Conservation (phyloP, 2,113 vertebrate genomes). For the Colossoma macropomum region DNA sequence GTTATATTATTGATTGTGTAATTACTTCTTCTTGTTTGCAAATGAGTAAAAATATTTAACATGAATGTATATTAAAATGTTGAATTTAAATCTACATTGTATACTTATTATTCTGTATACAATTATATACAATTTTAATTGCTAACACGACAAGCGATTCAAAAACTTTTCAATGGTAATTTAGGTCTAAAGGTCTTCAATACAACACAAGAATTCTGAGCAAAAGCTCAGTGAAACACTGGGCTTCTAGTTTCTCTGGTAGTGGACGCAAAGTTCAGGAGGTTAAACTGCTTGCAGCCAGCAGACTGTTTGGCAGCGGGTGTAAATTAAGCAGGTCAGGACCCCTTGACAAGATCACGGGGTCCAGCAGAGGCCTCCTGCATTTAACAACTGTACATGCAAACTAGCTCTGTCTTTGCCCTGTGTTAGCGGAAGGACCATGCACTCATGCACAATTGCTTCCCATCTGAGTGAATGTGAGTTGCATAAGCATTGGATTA, state of each 20-base stretch:
- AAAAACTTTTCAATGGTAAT: too few relatives aligned
- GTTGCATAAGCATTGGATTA: neutral
- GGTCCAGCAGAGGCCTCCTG: slow-evolving; percentile 25
- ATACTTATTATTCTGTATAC: too few relatives aligned
- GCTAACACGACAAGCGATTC: too few relatives aligned
- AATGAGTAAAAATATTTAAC: too few relatives aligned
- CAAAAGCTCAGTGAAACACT: neutral
- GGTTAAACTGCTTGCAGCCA: slow-evolving; percentile 46
- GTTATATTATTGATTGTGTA: too few relatives aligned
- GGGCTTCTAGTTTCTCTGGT: neutral
- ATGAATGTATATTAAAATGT: too few relatives aligned
- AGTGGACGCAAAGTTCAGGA: slow-evolving; percentile 36
- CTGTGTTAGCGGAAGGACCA: slow-evolving; percentile 10
- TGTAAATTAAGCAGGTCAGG: slow-evolving; percentile 54
- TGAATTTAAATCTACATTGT: neutral
- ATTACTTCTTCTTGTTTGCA: too few relatives aligned
- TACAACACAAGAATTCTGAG: neutral
- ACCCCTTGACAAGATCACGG: slow-evolving; percentile 37
- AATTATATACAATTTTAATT: too few relatives aligned
- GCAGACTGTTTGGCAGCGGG: slow-evolving; percentile 46
- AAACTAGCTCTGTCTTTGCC: slow-evolving; percentile 32
- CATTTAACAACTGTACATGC: neutral
- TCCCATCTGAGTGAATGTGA: slow-evolving; percentile 19
- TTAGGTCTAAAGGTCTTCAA: slow-evolving; percentile 55
- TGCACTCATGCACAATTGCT: slow-evolving; percentile 13